Evolutionary conservation across 53 echinoderm and acorn worm species (phyloP), one percentile per base, ranked within the genome.

Genomic region (Zoroaster sp.): DNA sequence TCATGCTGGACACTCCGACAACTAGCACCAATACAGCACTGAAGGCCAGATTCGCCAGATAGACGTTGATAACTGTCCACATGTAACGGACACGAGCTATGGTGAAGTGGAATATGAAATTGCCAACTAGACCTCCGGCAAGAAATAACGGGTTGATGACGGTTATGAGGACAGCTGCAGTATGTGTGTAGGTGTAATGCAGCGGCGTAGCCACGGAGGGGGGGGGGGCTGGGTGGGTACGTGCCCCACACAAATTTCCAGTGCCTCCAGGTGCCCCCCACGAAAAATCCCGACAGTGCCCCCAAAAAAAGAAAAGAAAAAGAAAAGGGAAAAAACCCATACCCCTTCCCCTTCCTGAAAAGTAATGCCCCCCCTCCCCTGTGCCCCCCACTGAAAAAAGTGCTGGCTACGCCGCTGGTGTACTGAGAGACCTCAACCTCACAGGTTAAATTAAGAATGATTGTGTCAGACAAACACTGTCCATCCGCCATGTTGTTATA

Each of bases 21-120:
- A 78, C 54, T 18, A 96, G 43, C 55, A 92, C 80, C 63, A 82
- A 59, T 32, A 89, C 88, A 17, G 90, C 96, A 14, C 91, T 43
- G 4, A 94, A 10, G 40, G 94, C 89, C 8, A 96, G 66, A 35
- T 94, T 94, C 32, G 83, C 80, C 74, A 96, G 89, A 73, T 94
- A 96, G 52, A 91, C 71, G 80, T 96, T 96, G 34, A 90, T 91
- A 14, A 94, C 91, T 25, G 94, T 94, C 11, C 93, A 87, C 96
- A 96, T 96, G 10, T 93, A 76, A 12, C 73, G 93, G 25, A 96
- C 71, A 3, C 94, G 90, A 15, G 31, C 72, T 6, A 96, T 88
- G 59, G 93, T 92, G 77, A 53, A 93, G 18, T 93, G 55, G 68
- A 96, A 93, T 21, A 87, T 45, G 12, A 82, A 30, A 77, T 96